Evolutionary conservation across 1,140 invertebrate genomes (phyloP).

Genomic region (Drosophila ercepeae): DNA sequence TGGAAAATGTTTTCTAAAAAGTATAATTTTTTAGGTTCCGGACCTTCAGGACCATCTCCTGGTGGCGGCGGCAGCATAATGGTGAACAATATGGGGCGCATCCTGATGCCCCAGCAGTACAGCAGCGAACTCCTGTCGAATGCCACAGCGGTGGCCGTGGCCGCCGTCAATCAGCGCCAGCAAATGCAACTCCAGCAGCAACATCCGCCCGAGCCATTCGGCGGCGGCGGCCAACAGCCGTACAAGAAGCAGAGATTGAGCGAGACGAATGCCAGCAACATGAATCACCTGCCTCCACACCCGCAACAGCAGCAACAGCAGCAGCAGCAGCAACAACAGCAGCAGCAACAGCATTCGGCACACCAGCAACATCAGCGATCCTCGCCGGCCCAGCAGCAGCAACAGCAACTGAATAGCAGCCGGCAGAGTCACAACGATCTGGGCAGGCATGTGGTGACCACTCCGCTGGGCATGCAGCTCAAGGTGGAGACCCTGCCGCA

Average conservation of each 20-base stretch:
- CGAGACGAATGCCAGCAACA: slow-evolving; percentile 84
- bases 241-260: slow-evolving; percentile 91
- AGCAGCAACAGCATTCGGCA: slow-evolving; percentile 17
- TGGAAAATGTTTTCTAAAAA: background rate
- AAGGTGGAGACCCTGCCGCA: slow-evolving; percentile 77
- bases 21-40: no score
- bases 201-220: slow-evolving; percentile 69
- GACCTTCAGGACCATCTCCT: slow-evolving; percentile 3
- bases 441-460: slow-evolving; percentile 19
- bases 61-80: slow-evolving; percentile 40
- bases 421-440: slow-evolving; percentile 51
- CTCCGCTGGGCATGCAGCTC: slow-evolving; percentile 50
- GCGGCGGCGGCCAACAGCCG: slow-evolving; percentile 86
- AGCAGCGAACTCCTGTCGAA: slow-evolving; percentile 72
- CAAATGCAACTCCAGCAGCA: slow-evolving; percentile 59
- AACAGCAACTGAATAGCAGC: slow-evolving; percentile 47
- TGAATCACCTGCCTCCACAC: slow-evolving; percentile 83
- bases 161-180: slow-evolving; percentile 48
- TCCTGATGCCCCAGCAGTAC: slow-evolving; percentile 66
- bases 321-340: slow-evolving; percentile 20
- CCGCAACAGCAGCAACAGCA: slow-evolving; percentile 47
- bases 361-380: slow-evolving; percentile 50
- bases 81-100: slow-evolving; percentile 50
- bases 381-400: slow-evolving; percentile 48
- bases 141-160: slow-evolving; percentile 42